These are phyloP conservation scores for Sphyrna mokarran DNA, from an alignment of 2,113 vertebrate genomes.

Conservation along the genomic window DNA sequence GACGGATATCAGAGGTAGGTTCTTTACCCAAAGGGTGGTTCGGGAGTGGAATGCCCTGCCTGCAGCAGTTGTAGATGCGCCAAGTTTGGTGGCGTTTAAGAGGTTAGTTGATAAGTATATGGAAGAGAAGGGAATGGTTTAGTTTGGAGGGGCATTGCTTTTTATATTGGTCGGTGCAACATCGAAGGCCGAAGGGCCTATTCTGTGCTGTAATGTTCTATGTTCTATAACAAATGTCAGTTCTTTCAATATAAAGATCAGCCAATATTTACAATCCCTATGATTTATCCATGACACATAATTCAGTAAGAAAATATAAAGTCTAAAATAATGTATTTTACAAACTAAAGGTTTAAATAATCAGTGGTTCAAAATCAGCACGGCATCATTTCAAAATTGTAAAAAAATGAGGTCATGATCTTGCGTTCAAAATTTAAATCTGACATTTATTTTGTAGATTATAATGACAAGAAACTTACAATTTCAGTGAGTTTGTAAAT, in stretches of 20 bases:
- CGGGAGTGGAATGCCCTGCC: no score
- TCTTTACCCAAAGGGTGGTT: no score
- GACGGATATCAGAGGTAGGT: no score
- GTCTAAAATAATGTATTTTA: background rate
- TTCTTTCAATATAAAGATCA: background rate
- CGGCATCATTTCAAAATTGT: background rate
- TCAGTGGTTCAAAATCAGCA: background rate
- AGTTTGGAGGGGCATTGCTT: no score
- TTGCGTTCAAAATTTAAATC: slow-evolving; percentile 17
- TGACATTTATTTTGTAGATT: slow-evolving; percentile 11
- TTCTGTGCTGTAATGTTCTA: no score
- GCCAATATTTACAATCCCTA: background rate
- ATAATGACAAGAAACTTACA: slow-evolving; percentile 10
- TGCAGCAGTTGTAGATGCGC: no score
- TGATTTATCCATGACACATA: background rate
- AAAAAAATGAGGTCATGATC: background rate
- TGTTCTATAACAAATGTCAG: no score
- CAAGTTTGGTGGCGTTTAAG: no score
- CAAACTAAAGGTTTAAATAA: background rate
- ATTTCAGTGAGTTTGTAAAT: slow-evolving; percentile 2
- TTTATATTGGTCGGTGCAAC: no score
- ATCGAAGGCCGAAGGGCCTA: no score
- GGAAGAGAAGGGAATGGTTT: no score
- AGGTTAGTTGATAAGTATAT: no score
- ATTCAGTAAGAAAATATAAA: background rate